These are phyloP conservation scores for Sinocyclocheilus rhinocerous DNA, from an alignment of 2,113 vertebrate species.

Conservation along the genomic window DNA sequence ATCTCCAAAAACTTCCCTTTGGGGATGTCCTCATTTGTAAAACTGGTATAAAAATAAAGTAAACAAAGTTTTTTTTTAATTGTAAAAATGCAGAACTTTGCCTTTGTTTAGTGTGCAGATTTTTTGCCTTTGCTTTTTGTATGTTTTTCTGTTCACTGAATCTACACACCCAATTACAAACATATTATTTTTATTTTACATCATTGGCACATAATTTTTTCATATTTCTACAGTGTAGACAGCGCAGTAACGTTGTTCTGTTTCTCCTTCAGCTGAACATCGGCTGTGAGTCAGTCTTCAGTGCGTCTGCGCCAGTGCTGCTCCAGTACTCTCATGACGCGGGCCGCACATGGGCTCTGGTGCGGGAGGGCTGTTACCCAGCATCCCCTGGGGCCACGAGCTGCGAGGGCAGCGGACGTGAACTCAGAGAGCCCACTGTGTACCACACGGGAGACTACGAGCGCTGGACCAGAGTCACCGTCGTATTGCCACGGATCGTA, in stretches of 20 bases:
- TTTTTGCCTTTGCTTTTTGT: no score
- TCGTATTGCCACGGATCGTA: constrained; percentile 87
- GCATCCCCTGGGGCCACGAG: constrained; percentile 80
- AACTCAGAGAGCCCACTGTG: constrained; percentile 85
- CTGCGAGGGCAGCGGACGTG: constrained; percentile 89
- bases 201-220: no score
- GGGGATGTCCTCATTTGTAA: no score
- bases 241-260: not conserved
- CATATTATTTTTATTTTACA: no score
- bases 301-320: constrained; percentile 83
- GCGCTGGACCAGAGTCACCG: constrained; percentile 93
- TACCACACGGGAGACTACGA: constrained; percentile 92
- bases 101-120: no score
- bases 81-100: no score
- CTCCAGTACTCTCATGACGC: constrained; percentile 96
- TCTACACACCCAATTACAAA: no score
- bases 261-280: constrained; percentile 83
- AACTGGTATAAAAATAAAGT: no score
- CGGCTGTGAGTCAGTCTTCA: constrained; percentile 88
- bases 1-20: no score
- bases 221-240: not conserved
- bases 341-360: constrained; percentile 91
- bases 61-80: no score
- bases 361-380: constrained; percentile 93
- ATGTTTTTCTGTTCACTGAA: no score